Evolutionary conservation across 2,113 vertebrate genomes (phyloP), one percentile per base, ranked within the genome.

Genomic region (Tyrannus savana): DNA sequence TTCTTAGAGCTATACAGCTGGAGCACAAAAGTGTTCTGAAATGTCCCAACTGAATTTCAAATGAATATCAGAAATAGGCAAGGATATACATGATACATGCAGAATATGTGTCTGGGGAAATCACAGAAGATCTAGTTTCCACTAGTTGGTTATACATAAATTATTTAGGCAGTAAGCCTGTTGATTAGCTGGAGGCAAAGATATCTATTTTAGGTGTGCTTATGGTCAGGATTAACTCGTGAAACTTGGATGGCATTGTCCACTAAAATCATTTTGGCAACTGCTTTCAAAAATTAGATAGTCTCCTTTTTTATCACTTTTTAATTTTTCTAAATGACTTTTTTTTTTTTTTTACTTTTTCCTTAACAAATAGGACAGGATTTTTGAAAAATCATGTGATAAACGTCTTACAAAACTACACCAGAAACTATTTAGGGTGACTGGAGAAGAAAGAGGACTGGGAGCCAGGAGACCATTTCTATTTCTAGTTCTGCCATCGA

Each of bases 31-130:
- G 76, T 62, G 73, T 92, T 96, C 76, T 90, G 85, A 93, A 94
- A 96, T 55, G 76, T 94, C 96, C 96, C 96, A 90, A 49, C 44
- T 95, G 96, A 93, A 97, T 97, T 96, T 94, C 89, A 96, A 96
- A 96, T 82, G 93, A 95, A 56, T 82, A 95, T 96, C 92, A 96
- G 90, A 96, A 96, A 96, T 95, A 96, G 92, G 66, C 92, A 94
- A 87, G 56, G 88, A 94, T 96, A 95, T 92, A 92, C 96, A 96
- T 95, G 96, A 92, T 96, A 93, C 92, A 96, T 95, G 92, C 60
- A 5, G 83, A 92, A 84, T 87, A 88, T 73, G 95, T 94, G 87
- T 87, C 93, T 89, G 81, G 95, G 96, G 96, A 97, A 97, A 96
- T 95, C 93, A 95, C 88, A 96, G 91, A 85, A 95, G 92, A 96